Conservation (phyloP, 2,888 invertebrate species). For the Pediacus dermestoides region DNA sequence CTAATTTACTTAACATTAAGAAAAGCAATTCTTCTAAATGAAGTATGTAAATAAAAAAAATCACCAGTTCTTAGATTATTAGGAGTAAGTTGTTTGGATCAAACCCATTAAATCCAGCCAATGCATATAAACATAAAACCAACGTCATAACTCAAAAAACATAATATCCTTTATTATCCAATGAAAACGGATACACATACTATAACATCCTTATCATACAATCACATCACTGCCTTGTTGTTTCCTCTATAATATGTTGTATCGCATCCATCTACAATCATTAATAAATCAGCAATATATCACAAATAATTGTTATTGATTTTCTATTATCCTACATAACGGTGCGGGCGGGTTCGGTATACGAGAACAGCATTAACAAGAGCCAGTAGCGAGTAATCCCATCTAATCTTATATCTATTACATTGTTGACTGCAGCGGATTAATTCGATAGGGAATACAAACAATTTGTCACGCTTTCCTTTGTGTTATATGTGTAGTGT, state of each 20-base stretch:
- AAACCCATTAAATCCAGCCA: too few relatives aligned
- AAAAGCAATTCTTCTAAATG: too few relatives aligned
- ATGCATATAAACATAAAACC: too few relatives aligned
- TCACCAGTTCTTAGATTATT: too few relatives aligned
- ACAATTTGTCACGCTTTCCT: conserved; percentile 48
- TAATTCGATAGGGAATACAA: conserved; percentile 47
- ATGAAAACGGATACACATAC: too few relatives aligned
- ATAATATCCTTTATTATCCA: too few relatives aligned
- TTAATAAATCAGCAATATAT: conserved; percentile 44
- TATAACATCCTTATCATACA: too few relatives aligned
- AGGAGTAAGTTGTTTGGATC: too few relatives aligned
- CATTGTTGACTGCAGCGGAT: conserved; percentile 47
- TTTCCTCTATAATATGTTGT: conserved; percentile 11
- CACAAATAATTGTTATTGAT: conserved; percentile 44
- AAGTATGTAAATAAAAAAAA: too few relatives aligned
- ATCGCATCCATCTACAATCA: conserved; percentile 27
- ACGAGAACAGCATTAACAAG: conserved; percentile 19
- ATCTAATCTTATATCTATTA: conserved; percentile 48
- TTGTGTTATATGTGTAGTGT: too few relatives aligned
- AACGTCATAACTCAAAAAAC: too few relatives aligned
- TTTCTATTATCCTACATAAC: conserved; percentile 40
- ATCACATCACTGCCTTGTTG: conserved; percentile 8
- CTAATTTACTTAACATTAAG: too few relatives aligned
- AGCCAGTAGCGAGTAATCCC: conserved; percentile 31
- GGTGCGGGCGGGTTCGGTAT: conserved; percentile 23